Base-by-base conservation (phyloP, 2,113 vertebrate genomes). In the Cyprinodon tularosa region DNA sequence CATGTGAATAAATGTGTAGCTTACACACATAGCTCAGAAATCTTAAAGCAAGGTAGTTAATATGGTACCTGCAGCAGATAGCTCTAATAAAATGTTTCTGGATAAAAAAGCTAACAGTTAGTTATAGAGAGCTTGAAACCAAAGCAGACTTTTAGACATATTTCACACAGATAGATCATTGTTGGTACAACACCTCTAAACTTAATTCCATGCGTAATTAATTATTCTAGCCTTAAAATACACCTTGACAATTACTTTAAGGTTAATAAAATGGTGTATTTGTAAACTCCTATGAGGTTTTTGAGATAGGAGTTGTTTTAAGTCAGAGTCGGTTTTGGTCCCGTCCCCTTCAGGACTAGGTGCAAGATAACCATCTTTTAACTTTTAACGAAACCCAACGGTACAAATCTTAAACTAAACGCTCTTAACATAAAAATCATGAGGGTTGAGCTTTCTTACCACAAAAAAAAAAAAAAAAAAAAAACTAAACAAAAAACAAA, bases 1-100 rank as follows among this genome's bases (percentile, higher is more conserved):
- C 77, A 75, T 3, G 77, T 38, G 77, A 78, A 81, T 8, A 66
- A 81, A 75, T 76, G 71, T 44, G 45, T 12, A 44, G 13, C n/a
- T 66, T 29, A 29, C 20, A 57, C 17, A 20, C 6, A 57, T 57
- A 10, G 17, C n/a, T 57, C 44, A 45, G 44, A 45, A 45, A 10
- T 53, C 7, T 53, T 53, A 15, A 20, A 50, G 13, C 17, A 15
- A 50, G 15, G 5, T 50, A 53, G 48, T 53, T 53, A 53, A 53
- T 53, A 53, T 14, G 4, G 15, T 20, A 15, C 48, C 17, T 57
- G 50, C 50, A n/a, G 50, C 17, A 53, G 50, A 20, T 20, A 53
- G 9, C 50, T 57, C 17, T 57, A 57, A 57, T 53, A 9, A 20
- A 20, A 4, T 20, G 50, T n/a, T 57, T 7, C 50, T 57, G 20